Evolutionary conservation across 2,797 vertebrate genomes (phyloP), one percentile per base, ranked within the genome.

Genomic region (Luscinia luscinia): DNA sequence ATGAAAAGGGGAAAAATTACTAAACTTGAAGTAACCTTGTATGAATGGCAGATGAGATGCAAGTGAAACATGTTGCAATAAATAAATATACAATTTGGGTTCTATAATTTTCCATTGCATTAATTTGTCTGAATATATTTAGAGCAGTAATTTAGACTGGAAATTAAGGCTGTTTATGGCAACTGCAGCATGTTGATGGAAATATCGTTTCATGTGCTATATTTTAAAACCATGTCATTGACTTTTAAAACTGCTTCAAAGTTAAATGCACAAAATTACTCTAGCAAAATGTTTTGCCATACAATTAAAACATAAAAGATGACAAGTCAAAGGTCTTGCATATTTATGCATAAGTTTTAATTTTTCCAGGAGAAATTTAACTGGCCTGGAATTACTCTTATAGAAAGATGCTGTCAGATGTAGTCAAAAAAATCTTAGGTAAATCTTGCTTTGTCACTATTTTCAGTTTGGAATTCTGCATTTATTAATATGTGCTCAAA

Each of bases 71-170:
- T 75, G 70, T 81, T 87, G 85, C 73, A 92, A 84, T 91, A 94
- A 95, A 90, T 94, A 94, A 96, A 92, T 83, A 81, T 14, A 89
- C 82, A 59, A 43, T 92, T 94, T 89, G 49, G 9, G 43, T 92
- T 95, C 94, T 91, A 79, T 89, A 94, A 95, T 92, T 94, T 96
- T 85, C 87, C 82, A 64, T 94, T 92, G 73, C 93, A 93, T 94
- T 95, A 93, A 95, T 94, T 95, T 96, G 79, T 89, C 69, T 87
- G 85, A 91, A 67, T 92, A 94, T 94, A 94, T 93, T 96, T 96
- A 93, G 94, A 94, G 74, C 79, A 76, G 62, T 93, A 92, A 96
- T 96, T 96, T 94, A 89, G 87, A 54, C 73, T 51, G 84, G 92
- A 94, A 94, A 95, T 96, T 94, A 96, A 93, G 84, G 58, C 79